Evolutionary conservation across 2,113 vertebrate genomes (phyloP), one percentile per base, ranked within the genome.

Genomic region (Hippolais icterina): DNA sequence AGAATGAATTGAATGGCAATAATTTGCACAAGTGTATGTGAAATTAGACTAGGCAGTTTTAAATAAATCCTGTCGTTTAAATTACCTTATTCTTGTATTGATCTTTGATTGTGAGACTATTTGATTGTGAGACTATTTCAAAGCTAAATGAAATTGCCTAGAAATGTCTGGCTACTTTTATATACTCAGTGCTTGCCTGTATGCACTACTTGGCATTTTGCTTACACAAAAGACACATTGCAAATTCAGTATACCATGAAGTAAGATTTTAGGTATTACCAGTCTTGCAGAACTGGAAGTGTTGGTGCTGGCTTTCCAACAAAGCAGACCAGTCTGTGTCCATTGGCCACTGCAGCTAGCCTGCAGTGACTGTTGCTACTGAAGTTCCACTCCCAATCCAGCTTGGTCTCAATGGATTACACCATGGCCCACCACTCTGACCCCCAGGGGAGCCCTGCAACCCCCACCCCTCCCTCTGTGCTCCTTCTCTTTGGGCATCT

Each of bases 361-460:
- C 49, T 54, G 10, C 2, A 1, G 19, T 11, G 41, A 25, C 37
- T 35, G 33, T 4, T 59, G 57, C 11, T 25, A 0, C 24, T 69
- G n/a, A 56, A 68, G 9, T 23, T 54, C 24, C 8, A 5, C 13
- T 60, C 28, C 29, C 13, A n/a, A 0, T 28, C 11, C 37, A 22
- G 8, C 20, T 53, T 9, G 10, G 12, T 44, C 22, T 35, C 3
- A 15, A 15, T 52, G 49, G 23, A 3, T 50, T n/a, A 12, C 6
- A 25, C 49, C 10, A 15, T 10, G 7, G 9, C 2, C 22, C 41
- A 37, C 17, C 23, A 10, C 3, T 12, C 21, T 0, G 0, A 6
- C 11, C 4, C 9, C 3, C 13, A 42, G 28, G 11, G 7, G 13
- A 50, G 6, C 24, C 23, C 39, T 10, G 7, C n/a, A 35, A 2